A percentile compares a stretch with the other conserved stretches of the same genome.
Evolutionary conservation across 2,797 vertebrate genomes (phyloP).

Genomic region (Meriones psammophilus): DNA sequence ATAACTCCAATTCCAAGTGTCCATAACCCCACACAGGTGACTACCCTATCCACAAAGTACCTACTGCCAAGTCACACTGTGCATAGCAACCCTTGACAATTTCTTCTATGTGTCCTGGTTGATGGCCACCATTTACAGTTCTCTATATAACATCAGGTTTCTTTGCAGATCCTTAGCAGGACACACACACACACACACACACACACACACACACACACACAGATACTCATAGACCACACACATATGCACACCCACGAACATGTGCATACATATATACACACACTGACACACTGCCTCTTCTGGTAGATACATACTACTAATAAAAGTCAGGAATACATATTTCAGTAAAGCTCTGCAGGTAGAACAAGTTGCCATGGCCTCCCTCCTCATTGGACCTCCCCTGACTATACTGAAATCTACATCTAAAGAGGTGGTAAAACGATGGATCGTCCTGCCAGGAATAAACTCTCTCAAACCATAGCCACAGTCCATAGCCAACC

Average conservation of each 20-base stretch:
- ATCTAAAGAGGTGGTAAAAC: not conserved
- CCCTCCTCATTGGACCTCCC: not conserved
- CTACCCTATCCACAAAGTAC: not conserved
- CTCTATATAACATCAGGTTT: not conserved
- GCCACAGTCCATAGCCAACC: not conserved
- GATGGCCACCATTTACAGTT: not conserved
- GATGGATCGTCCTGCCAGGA: not conserved
- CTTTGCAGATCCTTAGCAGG: not conserved
- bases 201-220: too few species aligned
- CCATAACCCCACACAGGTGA: not conserved
- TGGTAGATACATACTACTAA: not conserved
- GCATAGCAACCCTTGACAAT: not conserved
- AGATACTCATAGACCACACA: not conserved
- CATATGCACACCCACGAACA: not conserved
- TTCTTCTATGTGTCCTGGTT: not conserved
- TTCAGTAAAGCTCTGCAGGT: not conserved
- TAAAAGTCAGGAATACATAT: not conserved
- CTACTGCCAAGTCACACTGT: not conserved
- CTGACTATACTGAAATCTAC: not conserved
- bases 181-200: not conserved
- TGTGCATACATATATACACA: too few species aligned
- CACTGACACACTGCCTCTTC: not conserved
- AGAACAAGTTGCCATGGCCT: not conserved
- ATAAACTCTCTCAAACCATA: constrained; percentile 39
- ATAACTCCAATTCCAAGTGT: not conserved